Percentiles rank a stretch among this genome's conserved stretches.
Conservation (phyloP, 1,140 invertebrate genomes). For the Eueides isabella region DNA sequence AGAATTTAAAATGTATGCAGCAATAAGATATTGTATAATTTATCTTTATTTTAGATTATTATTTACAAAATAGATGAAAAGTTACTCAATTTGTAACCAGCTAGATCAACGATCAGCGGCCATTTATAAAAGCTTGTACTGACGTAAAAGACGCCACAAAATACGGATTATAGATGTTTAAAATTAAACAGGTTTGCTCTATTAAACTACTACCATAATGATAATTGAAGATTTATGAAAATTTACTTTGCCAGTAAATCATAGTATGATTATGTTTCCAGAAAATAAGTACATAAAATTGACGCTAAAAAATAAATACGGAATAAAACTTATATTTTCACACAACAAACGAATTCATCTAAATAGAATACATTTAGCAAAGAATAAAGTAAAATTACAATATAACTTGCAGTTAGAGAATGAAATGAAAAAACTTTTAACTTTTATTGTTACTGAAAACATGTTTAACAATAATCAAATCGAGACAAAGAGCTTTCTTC, state of each 20-base stretch:
- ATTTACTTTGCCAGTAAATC: too few species aligned
- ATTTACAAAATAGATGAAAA: background rate
- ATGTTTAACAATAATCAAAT: background rate
- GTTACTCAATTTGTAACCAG: background rate
- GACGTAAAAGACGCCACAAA: conserved; percentile 21
- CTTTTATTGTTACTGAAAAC: background rate
- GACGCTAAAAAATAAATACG: too few species aligned
- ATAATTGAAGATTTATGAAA: too few species aligned
- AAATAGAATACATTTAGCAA: background rate
- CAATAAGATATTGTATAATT: background rate
- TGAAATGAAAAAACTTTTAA: background rate
- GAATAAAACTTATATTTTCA: too few species aligned
- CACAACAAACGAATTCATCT: background rate
- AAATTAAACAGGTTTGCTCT: too few species aligned
- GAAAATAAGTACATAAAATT: too few species aligned
- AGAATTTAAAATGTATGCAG: too few species aligned
- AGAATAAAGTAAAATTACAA: background rate
- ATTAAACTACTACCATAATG: too few species aligned
- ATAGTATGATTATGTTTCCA: too few species aligned
- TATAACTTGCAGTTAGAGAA: background rate
- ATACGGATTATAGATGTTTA: too few species aligned
- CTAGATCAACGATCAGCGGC: background rate
- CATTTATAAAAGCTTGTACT: background rate
- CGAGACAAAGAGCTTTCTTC: background rate
- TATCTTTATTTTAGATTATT: background rate